Evolutionary conservation across 2,888 invertebrate species (phyloP).

Genomic region (Odontothrips loti): DNA sequence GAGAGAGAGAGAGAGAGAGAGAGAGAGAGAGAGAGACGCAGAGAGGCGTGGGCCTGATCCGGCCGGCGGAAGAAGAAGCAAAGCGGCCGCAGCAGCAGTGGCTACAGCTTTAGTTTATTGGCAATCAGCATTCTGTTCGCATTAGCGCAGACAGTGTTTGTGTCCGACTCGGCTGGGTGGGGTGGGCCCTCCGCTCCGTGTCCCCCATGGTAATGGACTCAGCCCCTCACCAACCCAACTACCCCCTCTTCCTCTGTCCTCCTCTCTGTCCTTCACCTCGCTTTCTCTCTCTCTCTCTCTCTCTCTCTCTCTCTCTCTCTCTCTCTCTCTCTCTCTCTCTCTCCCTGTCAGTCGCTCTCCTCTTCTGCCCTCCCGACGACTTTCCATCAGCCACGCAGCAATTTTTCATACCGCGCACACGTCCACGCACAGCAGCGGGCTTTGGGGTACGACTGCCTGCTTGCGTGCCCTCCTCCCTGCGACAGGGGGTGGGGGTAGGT

Average conservation of each 20-base stretch:
- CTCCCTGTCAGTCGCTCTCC: too few species aligned
- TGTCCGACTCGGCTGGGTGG: not conserved
- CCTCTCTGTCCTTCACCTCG: not conserved
- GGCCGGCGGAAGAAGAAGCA: not conserved
- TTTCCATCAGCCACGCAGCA: too few species aligned
- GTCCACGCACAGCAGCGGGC: too few species aligned
- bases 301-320: too few species aligned
- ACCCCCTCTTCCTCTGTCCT: not conserved
- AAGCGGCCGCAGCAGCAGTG: not conserved
- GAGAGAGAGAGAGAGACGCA: not conserved
- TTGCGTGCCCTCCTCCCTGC: not conserved
- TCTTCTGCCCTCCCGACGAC: too few species aligned
- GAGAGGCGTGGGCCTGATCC: not conserved
- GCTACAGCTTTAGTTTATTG: conserved; percentile 14
- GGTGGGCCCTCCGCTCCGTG: not conserved
- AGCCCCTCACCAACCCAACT: not conserved
- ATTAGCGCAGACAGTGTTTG: conserved; percentile 9
- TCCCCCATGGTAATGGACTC: conserved; percentile 17
- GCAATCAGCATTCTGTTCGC: conserved; percentile 26
- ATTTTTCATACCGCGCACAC: too few species aligned
- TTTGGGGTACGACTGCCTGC: not conserved
- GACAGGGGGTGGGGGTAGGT: too few species aligned
- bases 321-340: too few species aligned
- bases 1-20: not conserved
- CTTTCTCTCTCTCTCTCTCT: too few species aligned